These are phyloP conservation scores for Phrynocephalus versicolor DNA, from an alignment of 2,113 vertebrate species.

Conservation along the genomic window DNA sequence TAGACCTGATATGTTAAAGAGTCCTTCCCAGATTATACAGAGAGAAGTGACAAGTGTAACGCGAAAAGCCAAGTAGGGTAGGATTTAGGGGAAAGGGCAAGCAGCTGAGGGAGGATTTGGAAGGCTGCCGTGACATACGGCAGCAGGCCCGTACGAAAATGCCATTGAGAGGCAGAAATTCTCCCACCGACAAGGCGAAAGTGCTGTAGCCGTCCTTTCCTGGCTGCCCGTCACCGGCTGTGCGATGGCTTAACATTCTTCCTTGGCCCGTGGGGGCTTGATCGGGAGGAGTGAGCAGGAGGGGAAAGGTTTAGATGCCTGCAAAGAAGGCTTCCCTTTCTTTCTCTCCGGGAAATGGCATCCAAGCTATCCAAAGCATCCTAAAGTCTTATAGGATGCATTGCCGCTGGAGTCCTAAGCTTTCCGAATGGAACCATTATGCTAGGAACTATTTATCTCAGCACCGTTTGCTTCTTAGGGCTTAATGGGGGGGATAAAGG, in stretches of 20 bases:
- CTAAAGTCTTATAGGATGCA: slow-evolving; percentile 49
- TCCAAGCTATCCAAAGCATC: slow-evolving; percentile 71
- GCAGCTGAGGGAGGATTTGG: slow-evolving; percentile 17
- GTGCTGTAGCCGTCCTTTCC: slow-evolving; percentile 32
- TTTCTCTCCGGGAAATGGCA: slow-evolving; percentile 63
- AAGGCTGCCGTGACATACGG: slow-evolving; percentile 1
- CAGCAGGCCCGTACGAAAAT: not conserved
- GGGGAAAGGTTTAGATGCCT: slow-evolving; percentile 45
- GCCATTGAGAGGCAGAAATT: not conserved
- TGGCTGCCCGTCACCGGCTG: slow-evolving; percentile 25
- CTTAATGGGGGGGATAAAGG: not conserved
- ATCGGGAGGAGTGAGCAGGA: slow-evolving; percentile 20
- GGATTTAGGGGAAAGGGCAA: slow-evolving; percentile 26
- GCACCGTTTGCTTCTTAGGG: not conserved
- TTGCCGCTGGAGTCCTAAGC: slow-evolving; percentile 37
- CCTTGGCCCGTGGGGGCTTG: slow-evolving; percentile 56
- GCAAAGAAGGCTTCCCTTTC: slow-evolving; percentile 57
- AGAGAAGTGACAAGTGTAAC: not conserved
- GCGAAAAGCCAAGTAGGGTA: not conserved
- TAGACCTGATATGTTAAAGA: not conserved
- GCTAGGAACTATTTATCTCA: not conserved
- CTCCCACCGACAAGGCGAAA: slow-evolving; percentile 39
- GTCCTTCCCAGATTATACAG: not conserved
- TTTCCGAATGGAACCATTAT: not conserved
- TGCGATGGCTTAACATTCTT: slow-evolving; percentile 68